Percentiles rank a stretch among this genome's conserved stretches.
phyloP scores from a whole-genome alignment of 2,113 vertebrate genomes.

The Pycnonotus jocosus region DNA sequence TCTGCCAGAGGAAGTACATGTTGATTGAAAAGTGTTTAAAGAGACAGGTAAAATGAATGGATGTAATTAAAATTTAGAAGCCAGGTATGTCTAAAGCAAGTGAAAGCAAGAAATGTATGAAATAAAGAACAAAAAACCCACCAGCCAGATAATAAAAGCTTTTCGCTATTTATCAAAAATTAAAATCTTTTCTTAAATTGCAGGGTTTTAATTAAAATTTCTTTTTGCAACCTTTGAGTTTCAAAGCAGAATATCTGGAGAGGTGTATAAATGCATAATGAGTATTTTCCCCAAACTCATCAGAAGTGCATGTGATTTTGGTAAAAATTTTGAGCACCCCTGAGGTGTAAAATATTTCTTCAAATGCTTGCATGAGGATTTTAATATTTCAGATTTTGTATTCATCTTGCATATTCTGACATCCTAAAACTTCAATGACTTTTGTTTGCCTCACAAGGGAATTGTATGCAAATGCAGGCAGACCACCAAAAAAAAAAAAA shows the following conservation, averaged over 20 bases:
- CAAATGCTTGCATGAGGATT: not conserved
- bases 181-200: not conserved
- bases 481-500: not conserved
- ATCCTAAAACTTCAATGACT: not conserved
- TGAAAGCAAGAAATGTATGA: not conserved
- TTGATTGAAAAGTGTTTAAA: slow-evolving; percentile 51
- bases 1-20: slow-evolving; percentile 74
- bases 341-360: not conserved
- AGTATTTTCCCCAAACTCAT: not conserved
- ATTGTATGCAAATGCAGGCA: not conserved
- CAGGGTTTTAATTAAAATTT: not conserved
- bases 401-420: not conserved
- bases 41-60: slow-evolving; percentile 18
- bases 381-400: not conserved
- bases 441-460: not conserved
- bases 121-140: not conserved
- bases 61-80: not conserved
- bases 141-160: not conserved
- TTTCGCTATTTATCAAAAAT: not conserved
- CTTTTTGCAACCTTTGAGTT: not conserved
- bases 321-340: not conserved
- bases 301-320: not conserved
- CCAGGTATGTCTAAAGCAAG: not conserved
- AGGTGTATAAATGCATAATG: not conserved
- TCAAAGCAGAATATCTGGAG: not conserved